Percentiles rank a stretch among this genome's conserved stretches.
phyloP scores from a whole-genome alignment of 2,797 vertebrate genomes.

The Bradypus variegatus region DNA sequence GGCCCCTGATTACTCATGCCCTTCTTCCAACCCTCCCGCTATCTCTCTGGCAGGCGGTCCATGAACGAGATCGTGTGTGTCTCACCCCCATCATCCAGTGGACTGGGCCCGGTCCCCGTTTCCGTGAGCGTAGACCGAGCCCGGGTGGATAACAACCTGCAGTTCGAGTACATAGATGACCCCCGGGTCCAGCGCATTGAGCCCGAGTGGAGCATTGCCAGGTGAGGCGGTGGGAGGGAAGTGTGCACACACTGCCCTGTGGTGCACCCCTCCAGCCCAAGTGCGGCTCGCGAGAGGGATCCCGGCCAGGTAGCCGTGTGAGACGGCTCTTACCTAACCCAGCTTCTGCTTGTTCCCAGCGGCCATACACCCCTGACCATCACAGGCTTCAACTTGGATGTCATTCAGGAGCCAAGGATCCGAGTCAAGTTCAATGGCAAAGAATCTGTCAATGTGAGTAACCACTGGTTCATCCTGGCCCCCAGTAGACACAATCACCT shows the following conservation, averaged over 20 bases:
- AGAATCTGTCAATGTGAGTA: constrained; percentile 96
- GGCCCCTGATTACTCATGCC: rapidly evolving
- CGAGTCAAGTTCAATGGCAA: constrained; percentile 90
- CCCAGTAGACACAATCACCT: not conserved
- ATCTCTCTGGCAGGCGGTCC: constrained; percentile 75
- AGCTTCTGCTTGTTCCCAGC: constrained; percentile 70
- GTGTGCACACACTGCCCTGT: not conserved
- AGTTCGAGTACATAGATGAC: constrained; percentile 95
- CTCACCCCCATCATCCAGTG: constrained; percentile 85
- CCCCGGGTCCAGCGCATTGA: constrained; percentile 92
- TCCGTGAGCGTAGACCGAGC: constrained; percentile 90
- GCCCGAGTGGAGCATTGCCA: constrained; percentile 97
- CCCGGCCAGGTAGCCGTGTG: not conserved
- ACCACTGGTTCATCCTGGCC: not conserved
- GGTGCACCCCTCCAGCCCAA: not conserved
- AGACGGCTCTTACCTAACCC: not conserved
- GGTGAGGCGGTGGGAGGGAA: constrained; percentile 72
- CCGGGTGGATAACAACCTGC: constrained; percentile 85
- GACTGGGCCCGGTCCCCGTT: constrained; percentile 85
- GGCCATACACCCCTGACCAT: constrained; percentile 92
- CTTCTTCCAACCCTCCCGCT: rapidly evolving
- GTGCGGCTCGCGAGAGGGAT: not conserved
- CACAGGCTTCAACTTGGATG: constrained; percentile 95
- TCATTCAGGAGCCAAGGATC: constrained; percentile 95
- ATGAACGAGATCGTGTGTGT: constrained; percentile 92